Percentiles rank a stretch among this genome's conserved stretches.
These are phyloP conservation scores for Scomber scombrus DNA, from an alignment of 2,113 vertebrate species.

Conservation along the genomic window DNA sequence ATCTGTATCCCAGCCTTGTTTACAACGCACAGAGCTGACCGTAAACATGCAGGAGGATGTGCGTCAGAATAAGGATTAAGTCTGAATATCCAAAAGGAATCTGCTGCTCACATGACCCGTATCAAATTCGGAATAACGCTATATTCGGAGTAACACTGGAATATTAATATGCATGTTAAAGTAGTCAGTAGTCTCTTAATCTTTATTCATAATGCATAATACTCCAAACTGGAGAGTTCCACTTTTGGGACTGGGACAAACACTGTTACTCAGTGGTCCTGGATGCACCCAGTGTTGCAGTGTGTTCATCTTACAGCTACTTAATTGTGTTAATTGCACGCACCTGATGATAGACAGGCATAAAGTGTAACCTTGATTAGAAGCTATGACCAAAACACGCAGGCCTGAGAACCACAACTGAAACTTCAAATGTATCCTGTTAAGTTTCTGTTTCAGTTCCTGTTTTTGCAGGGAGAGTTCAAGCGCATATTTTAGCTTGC, in stretches of 20 bases:
- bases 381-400: neutral
- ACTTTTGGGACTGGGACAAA: neutral
- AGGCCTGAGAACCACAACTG: constrained; percentile 33
- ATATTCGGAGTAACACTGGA: too few relatives aligned
- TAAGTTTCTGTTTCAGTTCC: constrained; percentile 19
- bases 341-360: neutral
- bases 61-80: too few relatives aligned
- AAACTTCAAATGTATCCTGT: neutral
- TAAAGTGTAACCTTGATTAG: neutral
- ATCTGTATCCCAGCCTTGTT: too few relatives aligned
- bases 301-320: neutral
- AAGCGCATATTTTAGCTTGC: neutral
- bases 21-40: too few relatives aligned
- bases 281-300: neutral
- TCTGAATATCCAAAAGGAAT: too few relatives aligned
- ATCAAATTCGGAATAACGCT: too few relatives aligned
- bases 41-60: too few relatives aligned
- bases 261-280: neutral
- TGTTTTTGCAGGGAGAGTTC: constrained; percentile 7
- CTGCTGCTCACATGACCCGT: too few relatives aligned
- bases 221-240: neutral
- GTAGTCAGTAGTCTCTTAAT: neutral
- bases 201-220: too few relatives aligned
- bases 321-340: neutral
- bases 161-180: too few relatives aligned